Conservation (phyloP, 2,113 vertebrate genomes). For the Typhlomys cinereus region DNA sequence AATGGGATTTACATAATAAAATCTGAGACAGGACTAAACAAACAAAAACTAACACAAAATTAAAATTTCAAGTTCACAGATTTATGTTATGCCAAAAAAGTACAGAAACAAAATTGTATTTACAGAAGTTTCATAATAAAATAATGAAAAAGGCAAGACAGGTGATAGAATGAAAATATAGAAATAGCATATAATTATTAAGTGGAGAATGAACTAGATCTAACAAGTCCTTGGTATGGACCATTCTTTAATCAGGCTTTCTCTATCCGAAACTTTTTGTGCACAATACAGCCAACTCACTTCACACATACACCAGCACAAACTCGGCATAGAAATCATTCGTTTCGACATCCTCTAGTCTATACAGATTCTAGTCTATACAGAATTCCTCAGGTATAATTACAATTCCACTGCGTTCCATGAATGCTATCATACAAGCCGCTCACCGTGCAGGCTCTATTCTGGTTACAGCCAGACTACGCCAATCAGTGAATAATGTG, state of each 20-base stretch:
- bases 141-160: slow-evolving; percentile 89
- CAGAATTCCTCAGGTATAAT: slow-evolving; percentile 86
- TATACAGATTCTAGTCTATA: slow-evolving; percentile 93
- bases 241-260: slow-evolving; percentile 87
- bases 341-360: slow-evolving; percentile 89
- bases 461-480: slow-evolving; percentile 85
- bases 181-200: slow-evolving; percentile 91
- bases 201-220: slow-evolving; percentile 93
- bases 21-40: slow-evolving; percentile 98
- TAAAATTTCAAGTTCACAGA: slow-evolving; percentile 98
- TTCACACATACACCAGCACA: slow-evolving; percentile 91
- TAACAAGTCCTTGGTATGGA: slow-evolving; percentile 92
- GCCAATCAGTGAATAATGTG: slow-evolving; percentile 84
- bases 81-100: slow-evolving; percentile 93
- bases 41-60: slow-evolving; percentile 92
- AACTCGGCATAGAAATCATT: slow-evolving; percentile 86
- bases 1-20: slow-evolving; percentile 99
- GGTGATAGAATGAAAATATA: slow-evolving; percentile 88
- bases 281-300: slow-evolving; percentile 93
- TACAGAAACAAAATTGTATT: slow-evolving; percentile 93
- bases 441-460: slow-evolving; percentile 84
- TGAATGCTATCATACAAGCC: slow-evolving; percentile 86
- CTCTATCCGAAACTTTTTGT: slow-evolving; percentile 91
- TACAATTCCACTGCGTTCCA: slow-evolving; percentile 82
- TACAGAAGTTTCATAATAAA: slow-evolving; percentile 97